Evolutionary conservation across 2,113 vertebrate species (phyloP).

Genomic region (Ciconia stormi): DNA sequence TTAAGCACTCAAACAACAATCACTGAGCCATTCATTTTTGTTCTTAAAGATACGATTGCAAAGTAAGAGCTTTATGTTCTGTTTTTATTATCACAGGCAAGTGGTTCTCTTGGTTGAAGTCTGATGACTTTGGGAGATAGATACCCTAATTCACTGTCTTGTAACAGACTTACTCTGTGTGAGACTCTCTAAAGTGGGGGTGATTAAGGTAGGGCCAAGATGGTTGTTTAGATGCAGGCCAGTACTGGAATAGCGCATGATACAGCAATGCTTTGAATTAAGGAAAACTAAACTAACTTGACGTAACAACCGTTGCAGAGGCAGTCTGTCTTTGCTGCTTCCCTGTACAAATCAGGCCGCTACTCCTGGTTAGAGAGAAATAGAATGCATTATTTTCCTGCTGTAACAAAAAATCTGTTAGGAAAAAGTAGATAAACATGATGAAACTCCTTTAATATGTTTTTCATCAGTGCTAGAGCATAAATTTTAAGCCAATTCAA

Average conservation of each 20-base stretch:
- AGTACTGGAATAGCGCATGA: not conserved
- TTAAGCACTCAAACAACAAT: not conserved
- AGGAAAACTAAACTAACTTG: not conserved
- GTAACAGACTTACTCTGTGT: not conserved
- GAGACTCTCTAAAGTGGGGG: not conserved
- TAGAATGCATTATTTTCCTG: not conserved
- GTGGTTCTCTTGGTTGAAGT: not conserved
- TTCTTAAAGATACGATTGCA: not conserved
- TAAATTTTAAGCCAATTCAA: not conserved
- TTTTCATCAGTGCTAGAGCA: not conserved
- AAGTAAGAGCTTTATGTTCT: not conserved
- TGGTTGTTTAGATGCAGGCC: not conserved
- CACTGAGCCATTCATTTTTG: not conserved
- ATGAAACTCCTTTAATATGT: not conserved
- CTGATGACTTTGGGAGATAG: not conserved
- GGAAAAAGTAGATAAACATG: not conserved
- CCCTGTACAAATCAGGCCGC: not conserved
- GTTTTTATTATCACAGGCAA: not conserved
- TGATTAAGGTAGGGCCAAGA: not conserved
- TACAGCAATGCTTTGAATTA: not conserved
- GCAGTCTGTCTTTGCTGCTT: not conserved
- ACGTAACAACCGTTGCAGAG: rapidly evolving
- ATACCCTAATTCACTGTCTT: not conserved
- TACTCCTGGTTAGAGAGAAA: not conserved
- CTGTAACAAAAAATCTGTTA: not conserved